Evolutionary conservation across 2,888 invertebrate genomes (phyloP).

Genomic region (Meghimatium bilineatum): DNA sequence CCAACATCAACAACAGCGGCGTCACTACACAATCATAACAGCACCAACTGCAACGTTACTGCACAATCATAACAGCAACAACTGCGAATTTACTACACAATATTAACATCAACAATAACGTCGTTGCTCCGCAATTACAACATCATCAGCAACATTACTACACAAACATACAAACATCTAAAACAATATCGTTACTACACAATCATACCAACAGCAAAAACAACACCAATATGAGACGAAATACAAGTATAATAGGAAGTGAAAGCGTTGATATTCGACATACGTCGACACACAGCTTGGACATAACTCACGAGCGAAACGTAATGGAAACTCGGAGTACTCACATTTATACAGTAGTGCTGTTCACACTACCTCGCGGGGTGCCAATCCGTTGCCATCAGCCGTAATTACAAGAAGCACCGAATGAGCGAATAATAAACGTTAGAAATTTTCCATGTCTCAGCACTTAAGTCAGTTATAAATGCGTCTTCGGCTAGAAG

Average conservation of each 20-base stretch:
- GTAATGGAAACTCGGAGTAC: background rate
- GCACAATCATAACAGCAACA: no score
- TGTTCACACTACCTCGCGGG: background rate
- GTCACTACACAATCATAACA: no score
- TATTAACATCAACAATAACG: no score
- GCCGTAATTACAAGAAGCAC: constrained; percentile 22
- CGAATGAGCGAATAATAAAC: background rate
- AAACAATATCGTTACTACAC: no score
- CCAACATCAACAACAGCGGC: no score
- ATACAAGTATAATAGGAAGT: background rate
- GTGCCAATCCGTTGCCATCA: constrained; percentile 24
- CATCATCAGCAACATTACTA: no score
- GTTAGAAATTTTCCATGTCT: background rate
- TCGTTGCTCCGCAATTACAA: no score
- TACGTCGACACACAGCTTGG: background rate
- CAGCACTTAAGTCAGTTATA: constrained; percentile 28
- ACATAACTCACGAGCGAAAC: background rate
- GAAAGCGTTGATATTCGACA: background rate
- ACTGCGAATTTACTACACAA: no score
- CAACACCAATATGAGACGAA: background rate
- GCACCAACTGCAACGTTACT: no score
- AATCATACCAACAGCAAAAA: no score
- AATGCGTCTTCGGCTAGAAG: background rate
- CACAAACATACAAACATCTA: no score
- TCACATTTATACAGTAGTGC: background rate